Conservation (phyloP, 2,113 vertebrate species). For the Xenopus borealis region DNA sequence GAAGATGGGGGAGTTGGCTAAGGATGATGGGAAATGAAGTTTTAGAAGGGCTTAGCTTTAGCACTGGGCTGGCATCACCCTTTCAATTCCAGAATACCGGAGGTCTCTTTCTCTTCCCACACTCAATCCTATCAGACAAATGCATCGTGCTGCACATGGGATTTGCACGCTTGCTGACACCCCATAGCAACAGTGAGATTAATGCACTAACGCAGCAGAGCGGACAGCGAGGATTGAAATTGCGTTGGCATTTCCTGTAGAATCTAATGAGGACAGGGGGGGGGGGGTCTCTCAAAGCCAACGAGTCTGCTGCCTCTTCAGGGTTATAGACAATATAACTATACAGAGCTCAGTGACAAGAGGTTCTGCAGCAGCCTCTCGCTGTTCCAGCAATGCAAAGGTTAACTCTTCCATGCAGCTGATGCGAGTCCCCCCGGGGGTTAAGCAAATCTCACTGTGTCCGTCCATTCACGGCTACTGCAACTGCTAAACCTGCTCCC, state of each 20-base stretch:
- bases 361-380: neutral
- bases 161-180: neutral
- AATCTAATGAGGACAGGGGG: neutral
- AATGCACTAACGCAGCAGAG: neutral
- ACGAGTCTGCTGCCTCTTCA: no score
- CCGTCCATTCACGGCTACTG: no score
- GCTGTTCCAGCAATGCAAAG: neutral
- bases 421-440: no score
- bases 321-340: no score
- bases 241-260: constrained; percentile 1
- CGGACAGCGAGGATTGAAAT: neutral
- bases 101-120: neutral
- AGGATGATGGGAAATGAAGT: no score
- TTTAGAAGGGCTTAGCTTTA: no score
- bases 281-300: no score
- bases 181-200: neutral
- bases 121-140: neutral
- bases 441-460: neutral
- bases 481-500: no score
- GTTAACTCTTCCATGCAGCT: neutral
- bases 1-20: no score
- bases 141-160: neutral
- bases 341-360: neutral
- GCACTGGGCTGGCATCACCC: no score
- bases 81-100: no score